Base-by-base conservation (phyloP, 2,888 invertebrate species). In the Agriopis aurantiaria region DNA sequence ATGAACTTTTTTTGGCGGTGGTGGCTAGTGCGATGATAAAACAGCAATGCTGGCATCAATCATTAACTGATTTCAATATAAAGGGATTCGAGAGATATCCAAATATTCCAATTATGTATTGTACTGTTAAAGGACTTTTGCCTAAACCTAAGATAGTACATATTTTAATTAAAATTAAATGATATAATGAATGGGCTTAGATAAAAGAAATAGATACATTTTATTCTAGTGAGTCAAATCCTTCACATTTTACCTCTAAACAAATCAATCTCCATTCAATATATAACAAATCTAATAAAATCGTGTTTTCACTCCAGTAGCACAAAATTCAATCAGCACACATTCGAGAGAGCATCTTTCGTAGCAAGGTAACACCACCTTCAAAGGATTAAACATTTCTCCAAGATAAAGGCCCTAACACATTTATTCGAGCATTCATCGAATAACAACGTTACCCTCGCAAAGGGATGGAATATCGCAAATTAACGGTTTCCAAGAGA, bases 401-500 rank as follows among this genome's bases (percentile, higher is more conserved):
- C 63, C 75, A 77, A 80, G 75, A 82, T 82, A 82, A 84, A 84
- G 83, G 76, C 65, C 68, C 80, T 89, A 88, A 90, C 83, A 83
- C 85, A 88, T 81, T 91, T 89, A 90, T 77, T 76, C 76, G 74
- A 77, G 83, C 83, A 89, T 88, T 86, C 85, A 86, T 78, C 74
- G 72, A 73, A 74, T 85, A 87, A 88, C 85, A 79, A 83, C 83
- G 79, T 75, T 78, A 75, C 77, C 76, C 75, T 73, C 72, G 71
- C 70, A 72, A 72, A 75, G 78, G 77, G 71, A 59, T 67, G 70
- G 70, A 52, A 71, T 71, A 71, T 71, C 76, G 71, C 84, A 86
- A 90, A 91, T 91, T 89, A 91, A 91, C 90, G 92, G 88, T 90
- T 91, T 91, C 91, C 90, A 88, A 79, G 73, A 89, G 88, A 90